These are phyloP conservation scores for Drosophila ezoana DNA, from an alignment of 2,888 invertebrate species.

Conservation along the genomic window DNA sequence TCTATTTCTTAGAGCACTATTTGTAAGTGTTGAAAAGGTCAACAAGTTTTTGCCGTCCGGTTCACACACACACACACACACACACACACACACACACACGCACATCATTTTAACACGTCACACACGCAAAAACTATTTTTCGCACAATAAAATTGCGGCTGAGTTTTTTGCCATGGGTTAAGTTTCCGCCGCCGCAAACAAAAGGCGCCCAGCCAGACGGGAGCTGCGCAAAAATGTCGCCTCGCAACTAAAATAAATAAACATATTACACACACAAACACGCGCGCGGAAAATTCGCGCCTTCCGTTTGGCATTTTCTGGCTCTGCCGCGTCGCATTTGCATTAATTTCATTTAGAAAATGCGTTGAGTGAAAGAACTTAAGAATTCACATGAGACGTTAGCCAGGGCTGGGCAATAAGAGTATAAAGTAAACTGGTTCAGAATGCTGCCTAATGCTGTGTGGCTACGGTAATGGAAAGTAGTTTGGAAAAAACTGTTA, in stretches of 20 bases:
- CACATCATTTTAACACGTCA: conserved; percentile 5
- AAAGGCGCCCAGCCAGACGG: conserved; percentile 50
- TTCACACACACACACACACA: background rate
- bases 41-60: conserved; percentile 34
- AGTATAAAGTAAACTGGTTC: conserved; percentile 11
- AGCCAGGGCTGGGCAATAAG: conserved; percentile 14
- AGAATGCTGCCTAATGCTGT: background rate
- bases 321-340: conserved; percentile 44
- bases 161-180: conserved; percentile 54
- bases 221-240: conserved; percentile 49
- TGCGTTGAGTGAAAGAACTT: conserved; percentile 45
- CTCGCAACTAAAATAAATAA: conserved; percentile 52
- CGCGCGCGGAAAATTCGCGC: conserved; percentile 47
- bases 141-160: conserved; percentile 64
- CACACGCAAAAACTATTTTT: conserved; percentile 34
- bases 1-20: background rate
- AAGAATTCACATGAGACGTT: conserved; percentile 26
- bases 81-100: background rate
- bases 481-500: no score
- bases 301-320: conserved; percentile 49
- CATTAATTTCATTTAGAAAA: conserved; percentile 69
- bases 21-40: conserved; percentile 53
- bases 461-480: background rate
- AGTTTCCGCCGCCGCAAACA: conserved; percentile 55
- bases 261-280: conserved; percentile 11